Evolutionary conservation across 2,797 vertebrate genomes (phyloP).

Genomic region (Mastacembelus armatus): DNA sequence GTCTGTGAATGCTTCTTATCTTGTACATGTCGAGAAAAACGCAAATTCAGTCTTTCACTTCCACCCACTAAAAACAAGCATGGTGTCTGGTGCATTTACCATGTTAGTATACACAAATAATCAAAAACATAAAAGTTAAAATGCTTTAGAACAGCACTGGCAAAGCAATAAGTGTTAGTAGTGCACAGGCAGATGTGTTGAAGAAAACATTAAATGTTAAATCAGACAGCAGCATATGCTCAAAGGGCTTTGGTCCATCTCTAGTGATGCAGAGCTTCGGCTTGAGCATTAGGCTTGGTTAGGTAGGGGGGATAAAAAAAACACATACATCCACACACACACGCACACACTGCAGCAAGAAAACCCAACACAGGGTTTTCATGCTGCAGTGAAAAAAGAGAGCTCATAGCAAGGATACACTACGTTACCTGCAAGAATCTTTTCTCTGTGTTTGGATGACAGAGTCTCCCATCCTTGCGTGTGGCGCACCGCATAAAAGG

Average conservation of each 20-base stretch:
- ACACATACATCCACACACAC: constrained; percentile 8
- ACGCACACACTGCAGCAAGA: constrained; percentile 46
- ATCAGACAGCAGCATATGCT: constrained; percentile 35
- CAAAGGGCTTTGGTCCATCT: constrained; percentile 42
- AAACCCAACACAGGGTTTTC: too few relatives aligned
- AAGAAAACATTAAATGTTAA: constrained; percentile 21
- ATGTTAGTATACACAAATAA: constrained; percentile 41
- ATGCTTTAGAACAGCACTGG: constrained; percentile 21
- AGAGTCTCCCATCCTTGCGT: constrained; percentile 92
- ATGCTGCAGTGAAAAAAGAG: constrained; percentile 5
- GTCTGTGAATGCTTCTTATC: constrained; percentile 30
- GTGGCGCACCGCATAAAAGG: constrained; percentile 94
- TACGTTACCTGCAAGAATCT: constrained; percentile 90
- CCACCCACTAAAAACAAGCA: constrained; percentile 60
- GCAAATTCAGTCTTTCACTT: constrained; percentile 34
- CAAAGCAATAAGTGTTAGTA: constrained; percentile 41
- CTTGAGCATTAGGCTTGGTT: constrained; percentile 40
- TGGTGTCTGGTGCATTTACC: constrained; percentile 61
- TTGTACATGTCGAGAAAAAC: constrained; percentile 38
- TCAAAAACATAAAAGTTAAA: constrained; percentile 19
- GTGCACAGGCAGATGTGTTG: constrained; percentile 10
- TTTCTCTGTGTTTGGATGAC: constrained; percentile 87
- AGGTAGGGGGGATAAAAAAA: constrained; percentile 10
- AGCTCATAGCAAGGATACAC: constrained; percentile 13
- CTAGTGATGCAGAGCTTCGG: constrained; percentile 50